Conservation (phyloP, 1,140 invertebrate species). For the Rhagoletis pomonella region DNA sequence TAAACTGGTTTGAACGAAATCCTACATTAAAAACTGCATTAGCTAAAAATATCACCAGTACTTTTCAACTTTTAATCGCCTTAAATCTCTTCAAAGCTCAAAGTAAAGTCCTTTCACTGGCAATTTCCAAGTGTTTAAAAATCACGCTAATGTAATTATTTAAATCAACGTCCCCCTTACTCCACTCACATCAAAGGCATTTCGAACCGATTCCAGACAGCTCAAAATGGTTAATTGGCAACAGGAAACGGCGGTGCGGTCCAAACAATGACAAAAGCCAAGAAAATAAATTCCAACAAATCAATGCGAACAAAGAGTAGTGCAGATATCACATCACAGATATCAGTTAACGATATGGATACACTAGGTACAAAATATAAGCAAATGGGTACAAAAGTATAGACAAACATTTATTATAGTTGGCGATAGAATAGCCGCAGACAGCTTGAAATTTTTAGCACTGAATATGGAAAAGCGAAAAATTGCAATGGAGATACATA, state of each 20-base stretch:
- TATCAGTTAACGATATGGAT: conserved; percentile 28
- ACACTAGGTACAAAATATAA: neutral
- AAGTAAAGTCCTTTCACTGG: too few relatives aligned
- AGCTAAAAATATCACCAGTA: too few relatives aligned
- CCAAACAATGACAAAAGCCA: neutral
- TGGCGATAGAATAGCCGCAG: neutral
- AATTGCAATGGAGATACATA: neutral
- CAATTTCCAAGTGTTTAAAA: too few relatives aligned
- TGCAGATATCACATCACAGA: neutral
- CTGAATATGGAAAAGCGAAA: neutral
- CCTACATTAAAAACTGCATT: too few relatives aligned
- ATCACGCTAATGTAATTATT: too few relatives aligned
- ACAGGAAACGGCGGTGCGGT: neutral
- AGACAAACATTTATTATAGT: too few relatives aligned
- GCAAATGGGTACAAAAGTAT: too few relatives aligned
- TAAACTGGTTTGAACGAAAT: too few relatives aligned
- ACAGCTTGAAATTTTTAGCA: neutral
- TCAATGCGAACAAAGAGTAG: neutral
- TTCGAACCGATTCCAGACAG: neutral
- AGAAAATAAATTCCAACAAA: conserved; percentile 32
- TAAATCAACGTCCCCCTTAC: neutral
- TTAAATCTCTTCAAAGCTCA: too few relatives aligned
- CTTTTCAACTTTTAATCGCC: too few relatives aligned
- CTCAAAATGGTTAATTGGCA: conserved; percentile 7
- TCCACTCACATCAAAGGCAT: neutral